Percentiles rank a stretch among this genome's conserved stretches.
These are phyloP conservation scores for Dinocampus coccinellae DNA, from an alignment of 2,888 invertebrate species.

Conservation along the genomic window DNA sequence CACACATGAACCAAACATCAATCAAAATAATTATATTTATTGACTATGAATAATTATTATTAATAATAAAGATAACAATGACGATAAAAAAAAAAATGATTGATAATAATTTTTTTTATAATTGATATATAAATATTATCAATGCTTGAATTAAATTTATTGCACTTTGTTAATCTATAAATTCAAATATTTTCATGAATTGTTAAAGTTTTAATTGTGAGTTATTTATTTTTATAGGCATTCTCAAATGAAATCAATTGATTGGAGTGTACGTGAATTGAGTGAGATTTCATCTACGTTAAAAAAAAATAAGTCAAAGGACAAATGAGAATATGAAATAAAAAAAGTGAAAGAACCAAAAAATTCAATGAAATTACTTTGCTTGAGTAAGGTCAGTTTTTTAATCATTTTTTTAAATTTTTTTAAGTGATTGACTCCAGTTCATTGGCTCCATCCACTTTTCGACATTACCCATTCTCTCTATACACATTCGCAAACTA, in stretches of 20 bases:
- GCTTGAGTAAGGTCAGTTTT: background rate
- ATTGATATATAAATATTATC: background rate
- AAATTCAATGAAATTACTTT: background rate
- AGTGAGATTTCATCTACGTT: background rate
- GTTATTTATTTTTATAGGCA: background rate
- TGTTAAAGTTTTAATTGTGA: background rate
- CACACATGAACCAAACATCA: constrained; percentile 28
- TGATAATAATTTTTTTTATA: background rate
- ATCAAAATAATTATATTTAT: background rate
- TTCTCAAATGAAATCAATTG: background rate
- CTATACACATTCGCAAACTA: constrained; percentile 8
- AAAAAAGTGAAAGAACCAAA: background rate
- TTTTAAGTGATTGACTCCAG: background rate
- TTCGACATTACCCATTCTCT: background rate
- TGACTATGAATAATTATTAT: too few species aligned
- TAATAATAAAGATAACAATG: too few species aligned
- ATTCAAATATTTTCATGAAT: background rate
- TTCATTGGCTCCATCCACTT: background rate
- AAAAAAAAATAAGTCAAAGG: background rate
- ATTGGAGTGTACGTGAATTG: background rate
- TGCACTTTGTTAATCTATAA: background rate
- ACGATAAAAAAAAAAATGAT: background rate
- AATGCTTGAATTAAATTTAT: background rate
- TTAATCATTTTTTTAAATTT: background rate
- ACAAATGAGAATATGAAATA: background rate